Base-by-base conservation (phyloP, 2,113 vertebrate genomes). In the Macrotis lagotis region DNA sequence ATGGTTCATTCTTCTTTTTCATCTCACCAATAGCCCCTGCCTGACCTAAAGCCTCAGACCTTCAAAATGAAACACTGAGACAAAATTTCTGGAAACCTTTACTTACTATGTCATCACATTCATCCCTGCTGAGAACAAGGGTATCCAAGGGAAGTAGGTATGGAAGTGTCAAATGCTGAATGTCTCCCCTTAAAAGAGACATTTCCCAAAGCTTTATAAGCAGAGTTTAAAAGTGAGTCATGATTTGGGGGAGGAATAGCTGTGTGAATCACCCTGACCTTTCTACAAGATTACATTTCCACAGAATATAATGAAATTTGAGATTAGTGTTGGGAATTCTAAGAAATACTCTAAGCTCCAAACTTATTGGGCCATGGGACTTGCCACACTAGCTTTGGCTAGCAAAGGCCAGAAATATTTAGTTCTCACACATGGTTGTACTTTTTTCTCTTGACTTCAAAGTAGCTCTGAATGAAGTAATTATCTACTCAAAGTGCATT, bases 51-150 rank as follows among this genome's bases (percentile, higher is more conserved):
- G 31, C 22, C 66, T 91, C 25, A 94, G 94, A 94, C 92, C 89
- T 49, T 26, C 94, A 96, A 97, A 98, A 97, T 97, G 96, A 98
- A 97, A 96, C 96, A 97, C 96, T 96, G 96, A 89, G 91, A 96
- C 37, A 48, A 92, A 94, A 95, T 96, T 91, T 94, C 92, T 95
- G 96, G 90, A 93, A 94, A 97, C n/a, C 89, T 93, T 93, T 51
- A 83, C 55, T 37, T 24, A 88, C 91, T 50, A 91, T 93, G 96
- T 96, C 97, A 96, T 88, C 94, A 88, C 93, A 89, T 44, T 47
- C 91, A 9, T 74, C 31, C 88, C 94, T 83, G 59, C 90, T 94
- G 93, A 92, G 53, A 66, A n/a, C 89, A 74, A 49, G 50, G 91
- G 88, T 3, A 92, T 37, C 89, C 3, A 5, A 44, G 91, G 83